Evolutionary conservation across 2,113 vertebrate genomes (phyloP).

Genomic region (Fregata magnificens): DNA sequence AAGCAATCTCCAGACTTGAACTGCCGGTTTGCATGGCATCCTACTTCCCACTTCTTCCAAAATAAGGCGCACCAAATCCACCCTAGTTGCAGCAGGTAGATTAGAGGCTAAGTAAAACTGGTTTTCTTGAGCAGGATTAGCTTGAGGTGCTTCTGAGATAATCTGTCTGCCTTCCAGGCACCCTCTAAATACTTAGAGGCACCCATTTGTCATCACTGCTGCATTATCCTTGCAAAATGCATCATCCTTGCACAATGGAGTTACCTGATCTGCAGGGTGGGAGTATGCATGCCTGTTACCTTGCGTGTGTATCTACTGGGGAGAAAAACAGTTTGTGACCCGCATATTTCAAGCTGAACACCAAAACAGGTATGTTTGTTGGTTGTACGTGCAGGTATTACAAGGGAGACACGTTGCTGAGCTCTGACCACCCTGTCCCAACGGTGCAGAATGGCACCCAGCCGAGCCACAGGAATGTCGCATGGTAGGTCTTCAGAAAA

Average conservation of each 20-base stretch:
- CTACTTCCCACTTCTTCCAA: background rate
- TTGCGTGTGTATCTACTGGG: accelerated
- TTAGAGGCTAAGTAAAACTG: slow-evolving; percentile 45
- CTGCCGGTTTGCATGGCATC: background rate
- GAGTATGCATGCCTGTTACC: background rate
- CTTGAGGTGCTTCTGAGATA: slow-evolving; percentile 46
- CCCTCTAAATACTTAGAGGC: slow-evolving; percentile 37
- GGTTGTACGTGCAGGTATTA: background rate
- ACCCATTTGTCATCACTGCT: slow-evolving; percentile 35
- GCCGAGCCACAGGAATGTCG: background rate
- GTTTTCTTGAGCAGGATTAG: slow-evolving; percentile 49
- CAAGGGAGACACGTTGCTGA: background rate
- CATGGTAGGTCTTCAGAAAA: background rate
- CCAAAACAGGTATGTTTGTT: too few species aligned
- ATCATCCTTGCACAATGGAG: background rate
- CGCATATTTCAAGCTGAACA: background rate
- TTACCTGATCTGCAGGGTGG: background rate
- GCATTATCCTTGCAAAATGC: slow-evolving; percentile 32
- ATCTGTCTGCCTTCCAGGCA: slow-evolving; percentile 50
- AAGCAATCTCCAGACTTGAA: background rate
- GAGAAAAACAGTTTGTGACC: background rate
- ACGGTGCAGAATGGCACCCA: accelerated
- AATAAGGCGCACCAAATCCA: slow-evolving; percentile 16
- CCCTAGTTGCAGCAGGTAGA: slow-evolving; percentile 13
- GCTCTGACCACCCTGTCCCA: background rate